Conservation (phyloP, 2,888 invertebrate species). For the Eupithecia inturbata region DNA sequence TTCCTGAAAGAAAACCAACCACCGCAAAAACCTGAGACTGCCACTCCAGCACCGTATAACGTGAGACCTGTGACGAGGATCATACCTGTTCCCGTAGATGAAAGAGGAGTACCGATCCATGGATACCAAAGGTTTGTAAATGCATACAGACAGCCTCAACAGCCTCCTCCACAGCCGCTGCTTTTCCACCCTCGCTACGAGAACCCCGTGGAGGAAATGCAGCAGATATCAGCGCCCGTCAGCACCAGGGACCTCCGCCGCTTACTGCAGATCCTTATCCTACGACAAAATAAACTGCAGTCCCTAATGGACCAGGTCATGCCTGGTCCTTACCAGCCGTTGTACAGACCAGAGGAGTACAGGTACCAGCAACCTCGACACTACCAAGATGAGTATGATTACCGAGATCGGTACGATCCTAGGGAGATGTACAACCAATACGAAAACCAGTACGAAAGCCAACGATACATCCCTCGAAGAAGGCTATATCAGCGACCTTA, state of each 20-base stretch:
- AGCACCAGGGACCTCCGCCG: conserved; percentile 89
- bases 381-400: conserved; percentile 76
- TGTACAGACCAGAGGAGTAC: conserved; percentile 65
- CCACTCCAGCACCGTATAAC: conserved; percentile 69
- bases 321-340: conserved; percentile 63
- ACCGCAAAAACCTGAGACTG: conserved; percentile 66
- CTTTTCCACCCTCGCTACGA: conserved; percentile 67
- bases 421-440: conserved; percentile 75
- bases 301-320: conserved; percentile 80
- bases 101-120: conserved; percentile 74
- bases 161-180: conserved; percentile 30
- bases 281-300: conserved; percentile 86
- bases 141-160: conserved; percentile 62
- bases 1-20: conserved; percentile 64
- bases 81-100: conserved; percentile 77
- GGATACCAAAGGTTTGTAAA: conserved; percentile 75
- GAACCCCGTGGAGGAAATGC: conserved; percentile 82
- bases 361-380: conserved; percentile 61
- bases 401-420: conserved; percentile 65
- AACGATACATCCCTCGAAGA: conserved; percentile 75
- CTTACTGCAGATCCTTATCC: conserved; percentile 86
- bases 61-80: conserved; percentile 71
- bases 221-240: conserved; percentile 87
- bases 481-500: conserved; percentile 70
- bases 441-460: conserved; percentile 77